phyloP scores from a whole-genome alignment of 2,888 invertebrate genomes.

The Seira ritae region DNA sequence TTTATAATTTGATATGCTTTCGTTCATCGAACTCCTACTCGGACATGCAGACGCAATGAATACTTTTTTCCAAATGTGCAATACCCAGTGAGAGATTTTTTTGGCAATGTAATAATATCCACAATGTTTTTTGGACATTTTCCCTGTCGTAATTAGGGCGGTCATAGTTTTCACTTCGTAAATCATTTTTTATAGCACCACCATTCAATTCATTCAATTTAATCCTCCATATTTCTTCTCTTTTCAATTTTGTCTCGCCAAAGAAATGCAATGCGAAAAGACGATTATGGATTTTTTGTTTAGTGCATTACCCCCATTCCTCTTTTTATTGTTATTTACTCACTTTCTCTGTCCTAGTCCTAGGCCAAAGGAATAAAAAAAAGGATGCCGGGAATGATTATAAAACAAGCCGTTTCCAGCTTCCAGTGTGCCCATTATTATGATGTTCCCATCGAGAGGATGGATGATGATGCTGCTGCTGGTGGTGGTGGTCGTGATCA shows the following conservation, averaged over 20 bases:
- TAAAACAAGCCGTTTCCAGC: conserved; percentile 46
- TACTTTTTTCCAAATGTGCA: background rate
- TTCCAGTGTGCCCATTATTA: conserved; percentile 2
- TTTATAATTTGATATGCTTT: background rate
- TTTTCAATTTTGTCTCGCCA: conserved; percentile 12
- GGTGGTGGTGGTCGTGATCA: conserved; percentile 31
- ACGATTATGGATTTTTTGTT: background rate
- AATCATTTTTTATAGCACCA: conserved; percentile 6
- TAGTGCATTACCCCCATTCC: conserved; percentile 25
- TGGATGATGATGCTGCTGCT: conserved; percentile 34
- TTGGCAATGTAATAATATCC: background rate
- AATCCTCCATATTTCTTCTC: background rate
- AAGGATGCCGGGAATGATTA: background rate
- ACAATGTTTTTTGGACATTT: background rate
- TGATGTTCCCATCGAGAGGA: conserved; percentile 27
- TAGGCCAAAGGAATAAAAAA: background rate
- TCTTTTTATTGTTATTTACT: conserved; percentile 34
- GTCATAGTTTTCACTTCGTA: background rate
- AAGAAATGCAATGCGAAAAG: no score
- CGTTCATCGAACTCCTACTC: background rate
- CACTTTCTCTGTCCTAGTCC: conserved; percentile 27
- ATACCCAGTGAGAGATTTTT: background rate
- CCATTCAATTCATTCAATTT: background rate
- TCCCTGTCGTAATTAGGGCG: background rate
- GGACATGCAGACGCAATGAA: background rate